Evolutionary conservation across 2,797 vertebrate species (phyloP).

Genomic region (Trematomus bernacchii): DNA sequence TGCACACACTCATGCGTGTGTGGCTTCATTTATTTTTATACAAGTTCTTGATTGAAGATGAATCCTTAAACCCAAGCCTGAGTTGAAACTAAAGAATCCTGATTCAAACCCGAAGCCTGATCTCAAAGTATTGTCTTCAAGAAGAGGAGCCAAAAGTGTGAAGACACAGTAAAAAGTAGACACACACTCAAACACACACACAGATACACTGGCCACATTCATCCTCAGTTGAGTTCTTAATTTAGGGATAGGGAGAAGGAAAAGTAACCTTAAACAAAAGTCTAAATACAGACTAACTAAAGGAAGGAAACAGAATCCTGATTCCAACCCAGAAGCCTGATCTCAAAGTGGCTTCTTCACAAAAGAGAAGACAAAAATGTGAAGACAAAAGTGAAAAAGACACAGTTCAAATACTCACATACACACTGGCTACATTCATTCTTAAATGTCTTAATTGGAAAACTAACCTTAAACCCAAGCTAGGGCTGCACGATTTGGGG

Average conservation of each 20-base stretch:
- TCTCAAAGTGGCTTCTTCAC: conserved; percentile 4
- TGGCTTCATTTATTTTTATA: too few species aligned
- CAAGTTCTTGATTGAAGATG: too few species aligned
- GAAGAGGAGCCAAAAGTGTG: too few species aligned
- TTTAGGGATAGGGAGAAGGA: too few species aligned
- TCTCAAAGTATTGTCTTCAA: too few species aligned
- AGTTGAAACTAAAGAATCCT: too few species aligned
- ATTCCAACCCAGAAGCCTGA: neutral
- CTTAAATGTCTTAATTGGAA: neutral
- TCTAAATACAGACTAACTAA: neutral
- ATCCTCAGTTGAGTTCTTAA: neutral
- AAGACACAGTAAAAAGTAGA: too few species aligned
- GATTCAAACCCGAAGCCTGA: too few species aligned
- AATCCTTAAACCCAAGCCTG: too few species aligned
- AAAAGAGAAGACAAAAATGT: conserved; percentile 9
- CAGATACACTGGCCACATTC: neutral
- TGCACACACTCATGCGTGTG: too few species aligned
- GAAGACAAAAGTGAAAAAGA: conserved; percentile 21
- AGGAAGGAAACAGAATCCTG: neutral
- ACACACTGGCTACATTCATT: neutral
- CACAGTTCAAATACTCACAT: neutral
- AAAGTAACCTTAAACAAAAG: neutral
- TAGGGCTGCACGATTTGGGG: too few species aligned
- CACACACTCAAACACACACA: too few species aligned
- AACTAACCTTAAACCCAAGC: neutral